A percentile compares a stretch with the other conserved stretches of the same genome.
These are phyloP conservation scores for Odontesthes bonariensis DNA, from an alignment of 2,113 vertebrate genomes.

Conservation along the genomic window DNA sequence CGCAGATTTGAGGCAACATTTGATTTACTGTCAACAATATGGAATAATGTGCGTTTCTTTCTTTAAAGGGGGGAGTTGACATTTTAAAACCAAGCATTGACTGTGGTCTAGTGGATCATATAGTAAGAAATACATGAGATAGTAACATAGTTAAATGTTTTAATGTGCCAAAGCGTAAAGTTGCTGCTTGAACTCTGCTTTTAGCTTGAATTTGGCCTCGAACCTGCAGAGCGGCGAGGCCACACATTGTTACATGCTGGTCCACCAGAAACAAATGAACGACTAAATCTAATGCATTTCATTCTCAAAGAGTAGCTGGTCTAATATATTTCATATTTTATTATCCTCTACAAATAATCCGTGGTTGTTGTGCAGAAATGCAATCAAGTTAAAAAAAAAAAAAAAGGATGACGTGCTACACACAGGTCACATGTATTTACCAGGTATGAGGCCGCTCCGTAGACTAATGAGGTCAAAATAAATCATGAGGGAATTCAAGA, in stretches of 20 bases:
- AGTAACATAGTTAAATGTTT: neutral
- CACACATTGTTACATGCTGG: neutral
- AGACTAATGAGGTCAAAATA: too few relatives aligned
- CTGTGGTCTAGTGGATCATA: constrained; percentile 19
- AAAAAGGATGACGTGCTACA: too few relatives aligned
- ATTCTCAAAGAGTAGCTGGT: neutral
- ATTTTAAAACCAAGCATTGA: constrained; percentile 14
- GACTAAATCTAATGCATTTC: neutral
- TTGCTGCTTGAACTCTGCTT: neutral
- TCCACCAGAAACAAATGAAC: neutral
- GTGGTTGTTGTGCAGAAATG: too few relatives aligned
- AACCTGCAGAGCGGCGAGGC: constrained; percentile 23
- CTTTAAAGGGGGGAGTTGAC: too few relatives aligned
- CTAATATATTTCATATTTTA: neutral
- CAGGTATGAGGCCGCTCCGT: too few relatives aligned
- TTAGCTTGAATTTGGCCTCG: neutral
- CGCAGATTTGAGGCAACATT: constrained; percentile 2
- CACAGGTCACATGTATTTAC: too few relatives aligned
- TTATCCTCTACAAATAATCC: neutral
- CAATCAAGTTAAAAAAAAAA: too few relatives aligned
- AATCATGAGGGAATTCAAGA: too few relatives aligned
- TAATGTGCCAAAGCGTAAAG: neutral
- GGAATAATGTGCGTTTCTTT: too few relatives aligned
- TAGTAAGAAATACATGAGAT: too few relatives aligned
- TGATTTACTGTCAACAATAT: neutral